Evolutionary conservation across 2,113 vertebrate species (phyloP).

Genomic region (Alethe castanea): DNA sequence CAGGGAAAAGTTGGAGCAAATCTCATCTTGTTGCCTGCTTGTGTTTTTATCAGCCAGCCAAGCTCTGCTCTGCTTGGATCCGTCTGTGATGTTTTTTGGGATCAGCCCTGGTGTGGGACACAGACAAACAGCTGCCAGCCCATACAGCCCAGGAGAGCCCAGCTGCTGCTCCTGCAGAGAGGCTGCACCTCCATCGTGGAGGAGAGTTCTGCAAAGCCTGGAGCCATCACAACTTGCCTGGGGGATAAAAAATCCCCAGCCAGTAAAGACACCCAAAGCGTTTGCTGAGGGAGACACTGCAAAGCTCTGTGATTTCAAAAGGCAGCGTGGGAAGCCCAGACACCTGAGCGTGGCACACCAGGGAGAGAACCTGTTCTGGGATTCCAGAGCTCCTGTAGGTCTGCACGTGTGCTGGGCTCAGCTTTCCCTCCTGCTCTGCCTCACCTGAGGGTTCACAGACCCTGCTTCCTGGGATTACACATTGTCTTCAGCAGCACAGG

Average conservation of each 20-base stretch:
- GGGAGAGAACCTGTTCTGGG: neutral
- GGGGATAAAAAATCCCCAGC: neutral
- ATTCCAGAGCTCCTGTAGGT: neutral
- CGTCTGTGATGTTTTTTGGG: rapidly evolving
- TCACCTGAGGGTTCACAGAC: neutral
- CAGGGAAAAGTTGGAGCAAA: neutral
- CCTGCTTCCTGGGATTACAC: neutral
- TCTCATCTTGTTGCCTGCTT: neutral
- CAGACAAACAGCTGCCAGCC: neutral
- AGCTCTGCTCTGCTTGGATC: neutral
- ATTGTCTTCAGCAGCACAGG: neutral
- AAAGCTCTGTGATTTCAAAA: neutral
- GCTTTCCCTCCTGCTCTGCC: neutral
- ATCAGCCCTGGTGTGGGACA: neutral
- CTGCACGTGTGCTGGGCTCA: rapidly evolving
- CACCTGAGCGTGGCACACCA: rapidly evolving
- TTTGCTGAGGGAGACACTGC: neutral
- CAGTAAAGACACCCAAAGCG: neutral
- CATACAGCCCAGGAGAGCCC: neutral
- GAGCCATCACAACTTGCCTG: neutral
- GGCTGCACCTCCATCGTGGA: neutral
- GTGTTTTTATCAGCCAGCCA: neutral
- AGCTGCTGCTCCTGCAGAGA: neutral
- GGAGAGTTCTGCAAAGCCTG: neutral
- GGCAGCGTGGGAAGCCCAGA: neutral